Percentiles rank a stretch among this genome's conserved stretches.
phyloP scores from a whole-genome alignment of 1,140 invertebrate genomes.

The Sminthurinus signatus region DNA sequence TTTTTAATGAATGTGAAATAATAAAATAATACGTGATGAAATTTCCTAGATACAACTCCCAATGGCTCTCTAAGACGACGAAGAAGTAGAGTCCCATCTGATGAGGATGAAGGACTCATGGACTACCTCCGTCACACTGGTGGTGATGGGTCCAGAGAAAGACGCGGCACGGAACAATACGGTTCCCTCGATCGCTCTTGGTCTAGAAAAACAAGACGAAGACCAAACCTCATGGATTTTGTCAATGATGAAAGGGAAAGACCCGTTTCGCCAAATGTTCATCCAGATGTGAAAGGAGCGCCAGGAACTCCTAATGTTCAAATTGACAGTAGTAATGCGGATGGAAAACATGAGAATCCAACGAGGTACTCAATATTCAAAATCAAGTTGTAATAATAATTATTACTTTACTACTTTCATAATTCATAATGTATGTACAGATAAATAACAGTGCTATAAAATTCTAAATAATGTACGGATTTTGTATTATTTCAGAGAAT shows the following conservation, averaged over 20 bases:
- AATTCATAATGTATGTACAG: no score
- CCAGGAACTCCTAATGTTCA: constrained; percentile 14
- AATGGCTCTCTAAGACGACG: constrained; percentile 75
- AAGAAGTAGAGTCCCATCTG: constrained; percentile 69
- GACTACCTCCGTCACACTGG: constrained; percentile 73
- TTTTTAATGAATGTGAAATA: no score
- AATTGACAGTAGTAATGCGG: constrained; percentile 13
- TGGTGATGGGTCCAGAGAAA: constrained; percentile 64
- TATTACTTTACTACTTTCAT: no score
- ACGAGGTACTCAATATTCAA: no score
- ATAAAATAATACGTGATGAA: no score
- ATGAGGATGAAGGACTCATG: constrained; percentile 79
- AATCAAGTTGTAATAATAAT: no score
- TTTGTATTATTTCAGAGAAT: constrained; percentile 54
- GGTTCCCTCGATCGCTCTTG: constrained; percentile 68
- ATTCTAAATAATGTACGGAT: background rate
- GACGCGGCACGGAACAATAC: constrained; percentile 46
- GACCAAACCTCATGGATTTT: constrained; percentile 57
- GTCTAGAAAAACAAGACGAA: constrained; percentile 68
- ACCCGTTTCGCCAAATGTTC: constrained; percentile 57
- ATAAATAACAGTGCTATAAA: background rate
- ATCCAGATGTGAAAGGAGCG: constrained; percentile 48
- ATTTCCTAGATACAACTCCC: constrained; percentile 71
- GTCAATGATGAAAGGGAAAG: constrained; percentile 58
- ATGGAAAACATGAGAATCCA: constrained; percentile 30